Evolutionary conservation across 1,140 invertebrate genomes (phyloP).

Genomic region (Pygmarrhopalites habei): DNA sequence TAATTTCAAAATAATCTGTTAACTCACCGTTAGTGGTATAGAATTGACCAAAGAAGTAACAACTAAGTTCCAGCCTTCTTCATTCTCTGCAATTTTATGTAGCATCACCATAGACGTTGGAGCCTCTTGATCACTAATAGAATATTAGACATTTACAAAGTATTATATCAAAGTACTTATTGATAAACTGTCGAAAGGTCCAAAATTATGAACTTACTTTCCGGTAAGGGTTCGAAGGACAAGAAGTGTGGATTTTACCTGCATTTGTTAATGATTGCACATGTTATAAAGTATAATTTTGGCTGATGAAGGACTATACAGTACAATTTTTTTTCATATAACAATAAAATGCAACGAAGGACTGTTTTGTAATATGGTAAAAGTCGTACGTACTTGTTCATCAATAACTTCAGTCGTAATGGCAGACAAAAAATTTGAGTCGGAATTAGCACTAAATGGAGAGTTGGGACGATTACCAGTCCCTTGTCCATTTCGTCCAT

Average conservation of each 20-base stretch:
- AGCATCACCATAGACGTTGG: conserved; percentile 73
- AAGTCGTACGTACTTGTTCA: conserved; percentile 67
- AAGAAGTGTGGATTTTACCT: too few species aligned
- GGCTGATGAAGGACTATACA: too few species aligned
- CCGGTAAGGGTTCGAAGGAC: conserved; percentile 74
- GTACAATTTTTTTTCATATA: too few species aligned
- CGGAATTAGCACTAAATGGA: conserved; percentile 23
- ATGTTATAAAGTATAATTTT: too few species aligned
- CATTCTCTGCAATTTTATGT: conserved; percentile 78
- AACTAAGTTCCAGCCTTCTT: conserved; percentile 84
- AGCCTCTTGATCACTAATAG: conserved; percentile 71
- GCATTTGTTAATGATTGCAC: too few species aligned
- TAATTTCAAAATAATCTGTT: too few species aligned
- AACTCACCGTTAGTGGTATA: conserved; percentile 66
- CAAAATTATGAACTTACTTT: conserved; percentile 53
- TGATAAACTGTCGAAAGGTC: not conserved
- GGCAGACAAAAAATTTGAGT: conserved; percentile 21
- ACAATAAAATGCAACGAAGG: too few species aligned
- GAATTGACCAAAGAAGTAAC: conserved; percentile 78
- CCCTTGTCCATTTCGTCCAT: conserved; percentile 8
- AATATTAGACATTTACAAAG: not conserved
- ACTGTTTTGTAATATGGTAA: too few species aligned
- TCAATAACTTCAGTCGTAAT: conserved; percentile 49
- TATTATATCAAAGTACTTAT: not conserved
- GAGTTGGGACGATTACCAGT: conserved; percentile 27